A percentile compares a stretch with the other conserved stretches of the same genome.
phyloP scores from a whole-genome alignment of 2,888 invertebrate species.

The Drosophila nigricruria region DNA sequence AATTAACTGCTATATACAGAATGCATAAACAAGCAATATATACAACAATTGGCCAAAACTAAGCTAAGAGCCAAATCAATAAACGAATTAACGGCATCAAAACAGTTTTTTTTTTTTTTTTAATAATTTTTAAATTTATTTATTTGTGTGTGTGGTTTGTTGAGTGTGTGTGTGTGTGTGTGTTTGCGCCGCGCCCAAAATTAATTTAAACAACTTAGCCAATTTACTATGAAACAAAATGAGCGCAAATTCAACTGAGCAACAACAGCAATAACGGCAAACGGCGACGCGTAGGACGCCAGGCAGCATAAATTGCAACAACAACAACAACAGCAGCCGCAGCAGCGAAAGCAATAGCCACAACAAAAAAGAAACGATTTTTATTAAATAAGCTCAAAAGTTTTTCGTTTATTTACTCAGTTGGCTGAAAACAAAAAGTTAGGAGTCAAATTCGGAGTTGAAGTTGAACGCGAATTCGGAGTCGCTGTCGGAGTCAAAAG shows the following conservation, averaged over 20 bases:
- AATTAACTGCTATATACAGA: constrained; percentile 29
- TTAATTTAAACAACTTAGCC: constrained; percentile 52
- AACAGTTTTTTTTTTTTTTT: not conserved
- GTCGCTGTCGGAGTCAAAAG: constrained; percentile 32
- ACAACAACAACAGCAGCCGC: constrained; percentile 18
- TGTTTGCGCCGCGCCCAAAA: constrained; percentile 65
- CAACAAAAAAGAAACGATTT: constrained; percentile 20
- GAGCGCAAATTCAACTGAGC: constrained; percentile 50
- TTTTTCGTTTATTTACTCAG: constrained; percentile 44
- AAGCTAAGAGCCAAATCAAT: constrained; percentile 28
- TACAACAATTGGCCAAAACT: constrained; percentile 29
- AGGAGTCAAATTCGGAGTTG: not conserved
- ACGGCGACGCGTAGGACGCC: constrained; percentile 32
- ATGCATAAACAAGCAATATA: constrained; percentile 26
- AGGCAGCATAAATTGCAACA: constrained; percentile 37
- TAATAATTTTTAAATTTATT: constrained; percentile 3
- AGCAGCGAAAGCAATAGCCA: constrained; percentile 19
- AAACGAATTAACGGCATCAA: constrained; percentile 24
- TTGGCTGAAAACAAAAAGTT: constrained; percentile 31
- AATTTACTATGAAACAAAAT: constrained; percentile 55
- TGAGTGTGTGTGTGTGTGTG: constrained; percentile 22
- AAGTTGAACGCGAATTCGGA: not conserved
- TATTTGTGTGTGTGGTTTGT: constrained; percentile 10
- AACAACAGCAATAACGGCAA: constrained; percentile 20
- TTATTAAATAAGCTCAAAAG: constrained; percentile 34